Evolutionary conservation across 2,888 invertebrate genomes (phyloP).

Genomic region (Amphipyra berbera): DNA sequence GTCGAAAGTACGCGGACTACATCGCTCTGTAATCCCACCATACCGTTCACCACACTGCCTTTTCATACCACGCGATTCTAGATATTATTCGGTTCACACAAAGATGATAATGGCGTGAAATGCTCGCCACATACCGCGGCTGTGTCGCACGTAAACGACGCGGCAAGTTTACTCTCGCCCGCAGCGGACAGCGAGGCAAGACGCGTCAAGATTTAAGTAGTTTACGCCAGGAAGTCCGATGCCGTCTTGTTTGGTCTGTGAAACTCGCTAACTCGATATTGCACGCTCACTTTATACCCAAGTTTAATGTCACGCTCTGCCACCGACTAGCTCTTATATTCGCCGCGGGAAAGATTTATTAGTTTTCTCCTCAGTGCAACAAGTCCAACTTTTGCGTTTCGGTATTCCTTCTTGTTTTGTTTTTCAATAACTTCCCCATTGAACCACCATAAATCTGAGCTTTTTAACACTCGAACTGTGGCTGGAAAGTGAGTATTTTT

Average conservation of each 20-base stretch:
- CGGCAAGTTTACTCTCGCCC: constrained; percentile 67
- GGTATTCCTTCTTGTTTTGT: constrained; percentile 69
- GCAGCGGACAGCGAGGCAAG: constrained; percentile 65
- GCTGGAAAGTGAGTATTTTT: constrained; percentile 28
- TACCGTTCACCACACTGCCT: constrained; percentile 14
- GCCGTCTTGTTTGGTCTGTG: constrained; percentile 79
- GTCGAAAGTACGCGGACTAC: constrained; percentile 60
- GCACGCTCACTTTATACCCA: constrained; percentile 86
- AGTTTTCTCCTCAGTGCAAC: constrained; percentile 78
- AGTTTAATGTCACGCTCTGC: constrained; percentile 79
- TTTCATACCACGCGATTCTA: constrained; percentile 51
- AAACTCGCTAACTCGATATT: constrained; percentile 85
- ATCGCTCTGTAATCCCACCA: constrained; percentile 62
- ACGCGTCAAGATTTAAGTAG: constrained; percentile 87
- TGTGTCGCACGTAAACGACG: constrained; percentile 48
- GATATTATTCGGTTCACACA: constrained; percentile 48
- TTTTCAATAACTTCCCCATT: constrained; percentile 67
- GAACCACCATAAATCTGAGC: constrained; percentile 51
- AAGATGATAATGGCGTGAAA: constrained; percentile 58
- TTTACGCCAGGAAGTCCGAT: constrained; percentile 81
- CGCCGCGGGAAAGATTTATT: constrained; percentile 81
- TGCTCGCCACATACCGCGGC: constrained; percentile 39
- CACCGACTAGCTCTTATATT: constrained; percentile 68
- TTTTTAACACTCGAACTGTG: constrained; percentile 48
- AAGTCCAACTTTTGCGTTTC: constrained; percentile 77